Evolutionary conservation across 2,113 vertebrate species (phyloP).

Genomic region (Corythornis vintsioides): DNA sequence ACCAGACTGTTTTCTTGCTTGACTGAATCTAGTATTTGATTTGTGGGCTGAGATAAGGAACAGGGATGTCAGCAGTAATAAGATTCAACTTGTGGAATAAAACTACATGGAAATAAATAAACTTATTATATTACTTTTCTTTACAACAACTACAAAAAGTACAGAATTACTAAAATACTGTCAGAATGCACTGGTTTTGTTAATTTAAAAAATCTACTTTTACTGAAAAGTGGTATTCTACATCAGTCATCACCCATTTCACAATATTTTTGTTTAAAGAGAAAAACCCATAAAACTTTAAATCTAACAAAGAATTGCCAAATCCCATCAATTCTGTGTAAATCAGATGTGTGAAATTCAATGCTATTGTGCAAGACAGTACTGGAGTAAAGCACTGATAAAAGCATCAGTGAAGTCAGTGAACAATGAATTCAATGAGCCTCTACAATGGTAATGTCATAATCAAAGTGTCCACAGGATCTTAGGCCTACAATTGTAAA

Average conservation of each 20-base stretch:
- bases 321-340: too few relatives aligned
- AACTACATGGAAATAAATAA: neutral
- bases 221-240: neutral
- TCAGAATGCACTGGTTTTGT: neutral
- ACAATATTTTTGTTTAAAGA: neutral
- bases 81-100: neutral
- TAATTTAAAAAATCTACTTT: neutral
- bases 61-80: neutral
- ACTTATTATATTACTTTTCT: neutral
- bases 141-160: neutral
- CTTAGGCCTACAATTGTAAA: neutral
- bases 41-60: neutral
- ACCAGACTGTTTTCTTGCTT: neutral
- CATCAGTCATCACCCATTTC: neutral
- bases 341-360: neutral
- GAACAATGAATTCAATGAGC: neutral
- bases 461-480: neutral
- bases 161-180: neutral
- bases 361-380: neutral
- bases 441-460: neutral
- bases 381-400: neutral
- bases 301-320: neutral
- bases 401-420: neutral
- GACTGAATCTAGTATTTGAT: neutral
- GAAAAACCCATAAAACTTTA: neutral